Percentiles rank a stretch among this genome's conserved stretches.
phyloP scores from a whole-genome alignment of 1,140 invertebrate species.

The Meloidogyne exigua region DNA sequence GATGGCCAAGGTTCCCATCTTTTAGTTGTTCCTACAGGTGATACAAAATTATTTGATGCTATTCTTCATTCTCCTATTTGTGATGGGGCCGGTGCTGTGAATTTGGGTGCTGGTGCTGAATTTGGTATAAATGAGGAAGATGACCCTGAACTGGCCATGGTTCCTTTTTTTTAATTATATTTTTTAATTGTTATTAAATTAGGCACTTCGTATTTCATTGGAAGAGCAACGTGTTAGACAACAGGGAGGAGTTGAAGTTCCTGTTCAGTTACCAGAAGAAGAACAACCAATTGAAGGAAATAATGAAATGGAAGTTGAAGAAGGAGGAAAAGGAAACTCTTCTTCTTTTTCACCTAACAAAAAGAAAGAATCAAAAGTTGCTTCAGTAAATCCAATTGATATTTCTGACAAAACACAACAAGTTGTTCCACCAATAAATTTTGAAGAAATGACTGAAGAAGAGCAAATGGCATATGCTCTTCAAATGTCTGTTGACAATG shows the following conservation, averaged over 20 bases:
- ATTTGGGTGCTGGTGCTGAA: slow-evolving; percentile 85
- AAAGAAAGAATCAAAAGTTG: no score
- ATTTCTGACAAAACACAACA: background rate
- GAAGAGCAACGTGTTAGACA: slow-evolving; percentile 93
- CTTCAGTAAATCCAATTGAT: background rate
- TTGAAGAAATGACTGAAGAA: slow-evolving; percentile 20
- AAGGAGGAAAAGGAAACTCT: background rate
- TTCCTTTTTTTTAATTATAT: slow-evolving; percentile 63
- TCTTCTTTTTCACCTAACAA: no score
- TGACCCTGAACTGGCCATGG: slow-evolving; percentile 94
- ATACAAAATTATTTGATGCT: slow-evolving; percentile 88
- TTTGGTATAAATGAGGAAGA: slow-evolving; percentile 99
- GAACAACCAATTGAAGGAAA: background rate
- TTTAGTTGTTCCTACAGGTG: slow-evolving; percentile 88
- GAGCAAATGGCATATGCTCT: slow-evolving; percentile 14
- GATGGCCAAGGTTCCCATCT: slow-evolving; percentile 18
- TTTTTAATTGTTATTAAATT: background rate
- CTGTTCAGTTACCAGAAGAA: background rate
- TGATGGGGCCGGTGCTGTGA: slow-evolving; percentile 56
- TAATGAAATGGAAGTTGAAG: slow-evolving; percentile 18
- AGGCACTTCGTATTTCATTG: slow-evolving; percentile 94
- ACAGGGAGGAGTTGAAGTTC: slow-evolving; percentile 19
- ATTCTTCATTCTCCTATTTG: slow-evolving; percentile 85
- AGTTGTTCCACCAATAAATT: background rate
- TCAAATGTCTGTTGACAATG: background rate